phyloP scores from a whole-genome alignment of 2,113 vertebrate genomes.

The Sturnira hondurensis region DNA sequence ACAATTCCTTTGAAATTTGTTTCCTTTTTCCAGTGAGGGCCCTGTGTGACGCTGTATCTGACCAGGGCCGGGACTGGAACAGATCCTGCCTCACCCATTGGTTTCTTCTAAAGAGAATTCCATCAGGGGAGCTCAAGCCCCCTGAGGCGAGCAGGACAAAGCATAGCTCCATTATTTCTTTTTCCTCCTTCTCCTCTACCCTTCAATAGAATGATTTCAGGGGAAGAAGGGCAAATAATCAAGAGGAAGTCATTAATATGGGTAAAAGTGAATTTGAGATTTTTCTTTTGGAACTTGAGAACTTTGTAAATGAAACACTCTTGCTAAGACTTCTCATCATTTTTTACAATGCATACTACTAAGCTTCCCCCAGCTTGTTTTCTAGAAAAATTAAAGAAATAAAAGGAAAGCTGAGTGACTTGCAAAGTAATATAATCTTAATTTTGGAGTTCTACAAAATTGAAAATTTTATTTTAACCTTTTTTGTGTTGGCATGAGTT shows the following conservation, averaged over 20 bases:
- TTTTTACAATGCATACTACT: not conserved
- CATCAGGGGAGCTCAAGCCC: no score
- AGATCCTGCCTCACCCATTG: not conserved
- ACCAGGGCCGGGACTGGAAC: not conserved
- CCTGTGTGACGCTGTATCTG: not conserved
- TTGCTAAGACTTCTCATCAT: not conserved
- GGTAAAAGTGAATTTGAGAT: not conserved
- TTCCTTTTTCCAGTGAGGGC: not conserved
- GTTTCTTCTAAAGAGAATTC: not conserved
- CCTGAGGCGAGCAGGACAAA: not conserved
- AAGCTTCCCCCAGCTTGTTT: not conserved
- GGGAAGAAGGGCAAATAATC: not conserved
- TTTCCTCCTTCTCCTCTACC: not conserved
- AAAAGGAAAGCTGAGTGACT: not conserved
- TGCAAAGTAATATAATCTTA: conserved; percentile 19
- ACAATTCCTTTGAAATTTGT: not conserved
- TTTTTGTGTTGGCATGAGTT: not conserved
- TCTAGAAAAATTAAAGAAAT: not conserved
- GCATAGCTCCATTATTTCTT: not conserved
- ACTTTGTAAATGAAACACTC: not conserved
- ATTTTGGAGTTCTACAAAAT: not conserved
- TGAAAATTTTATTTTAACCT: conserved; percentile 24
- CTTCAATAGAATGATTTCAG: not conserved
- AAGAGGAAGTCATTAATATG: not conserved
- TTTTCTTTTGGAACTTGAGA: not conserved